Conservation (phyloP, 2,113 vertebrate species). For the Elaphurus davidianus region DNA sequence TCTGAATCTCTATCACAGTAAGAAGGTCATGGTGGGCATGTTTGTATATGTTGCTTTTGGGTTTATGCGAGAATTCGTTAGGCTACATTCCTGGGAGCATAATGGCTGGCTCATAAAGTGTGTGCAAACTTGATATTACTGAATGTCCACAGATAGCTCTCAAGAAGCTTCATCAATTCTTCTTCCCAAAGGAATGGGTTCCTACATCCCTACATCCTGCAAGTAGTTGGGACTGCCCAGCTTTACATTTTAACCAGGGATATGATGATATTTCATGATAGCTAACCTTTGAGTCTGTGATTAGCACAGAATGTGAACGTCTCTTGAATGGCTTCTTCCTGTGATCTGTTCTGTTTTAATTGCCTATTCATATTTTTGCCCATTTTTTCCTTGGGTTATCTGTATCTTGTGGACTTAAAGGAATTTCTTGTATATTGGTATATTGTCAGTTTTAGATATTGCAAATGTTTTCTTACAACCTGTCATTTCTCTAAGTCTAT, state of each 20-base stretch:
- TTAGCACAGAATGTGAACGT: background rate
- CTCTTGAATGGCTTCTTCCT: background rate
- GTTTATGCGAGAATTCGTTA: background rate
- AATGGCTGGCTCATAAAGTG: background rate
- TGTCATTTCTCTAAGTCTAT: background rate
- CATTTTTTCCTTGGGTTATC: background rate
- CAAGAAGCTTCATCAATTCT: background rate
- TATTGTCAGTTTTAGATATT: background rate
- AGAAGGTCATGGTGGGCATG: too few relatives aligned
- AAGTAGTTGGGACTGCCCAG: background rate
- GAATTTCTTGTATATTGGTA: background rate
- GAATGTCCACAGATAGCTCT: background rate
- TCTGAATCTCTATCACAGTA: background rate
- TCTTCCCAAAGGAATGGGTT: background rate
- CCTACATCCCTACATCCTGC: background rate
- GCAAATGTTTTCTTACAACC: background rate
- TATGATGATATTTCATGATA: background rate
- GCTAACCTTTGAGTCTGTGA: slow-evolving; percentile 1
- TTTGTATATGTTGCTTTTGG: background rate
- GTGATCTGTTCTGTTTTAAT: slow-evolving; percentile 4
- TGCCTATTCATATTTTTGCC: background rate
- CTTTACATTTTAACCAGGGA: background rate
- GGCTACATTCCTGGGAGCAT: background rate
- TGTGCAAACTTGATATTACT: background rate
- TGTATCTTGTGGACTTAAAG: slow-evolving; percentile 26